Conservation (phyloP, 2,888 invertebrate species). For the Torymus aiolomorphi region DNA sequence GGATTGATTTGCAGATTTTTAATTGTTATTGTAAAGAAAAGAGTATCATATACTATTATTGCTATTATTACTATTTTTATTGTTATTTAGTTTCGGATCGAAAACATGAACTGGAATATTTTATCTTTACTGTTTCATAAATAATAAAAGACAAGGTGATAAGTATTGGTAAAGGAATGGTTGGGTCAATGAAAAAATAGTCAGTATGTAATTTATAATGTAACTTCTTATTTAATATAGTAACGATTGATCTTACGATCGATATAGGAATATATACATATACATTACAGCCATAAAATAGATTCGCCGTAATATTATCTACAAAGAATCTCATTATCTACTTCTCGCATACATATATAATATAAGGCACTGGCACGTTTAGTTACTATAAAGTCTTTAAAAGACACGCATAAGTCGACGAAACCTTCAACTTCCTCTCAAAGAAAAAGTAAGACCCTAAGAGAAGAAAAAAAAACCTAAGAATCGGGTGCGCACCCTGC, state of each 20-base stretch:
- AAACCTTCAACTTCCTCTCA: neutral
- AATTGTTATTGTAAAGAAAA: too few species aligned
- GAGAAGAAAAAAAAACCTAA: neutral
- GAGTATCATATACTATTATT: too few species aligned
- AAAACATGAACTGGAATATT: too few species aligned
- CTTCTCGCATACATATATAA: neutral
- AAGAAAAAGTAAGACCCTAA: too few species aligned
- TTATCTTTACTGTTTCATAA: too few species aligned
- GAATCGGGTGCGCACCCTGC: conserved; percentile 44
- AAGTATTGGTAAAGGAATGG: neutral
- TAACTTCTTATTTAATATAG: conserved; percentile 58
- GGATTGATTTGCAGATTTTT: too few species aligned
- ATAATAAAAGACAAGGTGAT: too few species aligned
- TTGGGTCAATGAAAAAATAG: conserved; percentile 14
- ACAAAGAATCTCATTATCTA: conserved; percentile 9
- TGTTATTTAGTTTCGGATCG: too few species aligned
- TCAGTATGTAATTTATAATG: conserved; percentile 38
- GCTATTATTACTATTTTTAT: too few species aligned
- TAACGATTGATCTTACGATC: conserved; percentile 57
- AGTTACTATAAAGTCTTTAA: neutral
- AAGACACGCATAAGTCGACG: neutral
- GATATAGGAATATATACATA: conserved; percentile 53
- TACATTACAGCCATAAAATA: conserved; percentile 53
- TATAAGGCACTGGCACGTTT: conserved; percentile 41
- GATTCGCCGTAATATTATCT: conserved; percentile 41